Evolutionary conservation across 2,113 vertebrate species (phyloP), one percentile per base, ranked within the genome.

Genomic region (Triplophysa rosa): DNA sequence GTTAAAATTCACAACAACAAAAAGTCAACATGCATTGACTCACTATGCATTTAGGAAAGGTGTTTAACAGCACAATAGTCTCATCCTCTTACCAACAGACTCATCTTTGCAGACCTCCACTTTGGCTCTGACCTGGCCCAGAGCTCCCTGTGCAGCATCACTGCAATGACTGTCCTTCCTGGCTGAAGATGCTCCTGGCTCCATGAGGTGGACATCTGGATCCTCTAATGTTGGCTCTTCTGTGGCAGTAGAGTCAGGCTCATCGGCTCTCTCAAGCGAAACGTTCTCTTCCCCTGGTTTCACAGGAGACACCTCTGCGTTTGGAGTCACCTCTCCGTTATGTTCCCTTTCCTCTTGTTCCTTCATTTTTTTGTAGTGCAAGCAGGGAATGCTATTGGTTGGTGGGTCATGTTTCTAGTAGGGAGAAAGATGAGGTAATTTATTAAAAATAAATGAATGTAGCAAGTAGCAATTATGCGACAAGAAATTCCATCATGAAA

Each of bases 51-150:
- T 56, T 64, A 11, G 42, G 33, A 63, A 9, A 8, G 8, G 6
- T 4, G 24, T 8, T 21, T 26, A 49, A 19, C 23, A 3, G n/a
- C 21, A 14, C 7, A 3, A 63, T 3, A 6, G 13, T 16, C 7
- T 11, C 5, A 7, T 78, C 4, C 11, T 14, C 94, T 90, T 92
- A 99, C 98, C 96, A 86, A 99, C 92, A 0, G 98, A 99, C 90
- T 99, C 98, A 67, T 99, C 98, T 89, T 98, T 99, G 94, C 98
- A 99, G 76, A 99, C 96, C 89, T 99, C 98, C 79, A 99, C 98
- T 89, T 98, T 99, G 89, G 98, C 98, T 90, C 93, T 98, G 69
- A 99, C 97, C 89, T 98, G 98, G 49, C 96, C 95, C 80, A 99
- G 89, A 37, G 96, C 97, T 80, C 97, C 96, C 69, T 95, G 95